Base-by-base conservation (phyloP, 2,113 vertebrate species). In the Platycercus adscitus region DNA sequence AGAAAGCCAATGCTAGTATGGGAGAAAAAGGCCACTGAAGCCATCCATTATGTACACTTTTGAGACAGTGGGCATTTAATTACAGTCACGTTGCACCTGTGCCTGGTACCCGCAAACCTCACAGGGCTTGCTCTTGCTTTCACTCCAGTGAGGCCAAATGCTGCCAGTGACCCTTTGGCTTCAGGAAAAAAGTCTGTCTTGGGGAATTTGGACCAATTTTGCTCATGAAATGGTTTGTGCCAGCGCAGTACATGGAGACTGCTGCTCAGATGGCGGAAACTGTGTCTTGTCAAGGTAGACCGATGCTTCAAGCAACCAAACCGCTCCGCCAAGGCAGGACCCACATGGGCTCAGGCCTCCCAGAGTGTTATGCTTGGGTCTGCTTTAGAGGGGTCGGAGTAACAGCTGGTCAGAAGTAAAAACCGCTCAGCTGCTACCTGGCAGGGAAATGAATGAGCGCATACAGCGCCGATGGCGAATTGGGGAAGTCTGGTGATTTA, bases 181-280 rank as follows among this genome's bases (percentile, higher is more conserved):
- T 58, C 68, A 28, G 33, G 13, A 17, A 14, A 35, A 43, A n/a
- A 5, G 9, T 37, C 12, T 33, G 23, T 3, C 11, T 11, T 7
- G n/a, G 23, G 12, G 43, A 7, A n/a, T 23, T 3, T 3, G 47
- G 17, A 20, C 29, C 53, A 1, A 9, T 72, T 58, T 5, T 11
- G 24, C 20, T 8, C 1, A 2, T 7, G 46, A 5, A 18, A 20
- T 1, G 1, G 28, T 31, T 7, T 1, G 13, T 41, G 37, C 24
- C 47, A 13, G 21, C 0, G 1, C 5, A 0, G 2, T 47, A 2
- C 3, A 0, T 1, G 14, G n/a, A 60, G 17, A 26, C 3, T 6
- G 46, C 31, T 26, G 49, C 24, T 71, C 31, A 37, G n/a, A 3
- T 19, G 13, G 4, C 29, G 21, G 41, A 9, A 23, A 29, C 9